Conservation (phyloP, 2,113 vertebrate genomes). For the Psilopsiagon aymara region DNA sequence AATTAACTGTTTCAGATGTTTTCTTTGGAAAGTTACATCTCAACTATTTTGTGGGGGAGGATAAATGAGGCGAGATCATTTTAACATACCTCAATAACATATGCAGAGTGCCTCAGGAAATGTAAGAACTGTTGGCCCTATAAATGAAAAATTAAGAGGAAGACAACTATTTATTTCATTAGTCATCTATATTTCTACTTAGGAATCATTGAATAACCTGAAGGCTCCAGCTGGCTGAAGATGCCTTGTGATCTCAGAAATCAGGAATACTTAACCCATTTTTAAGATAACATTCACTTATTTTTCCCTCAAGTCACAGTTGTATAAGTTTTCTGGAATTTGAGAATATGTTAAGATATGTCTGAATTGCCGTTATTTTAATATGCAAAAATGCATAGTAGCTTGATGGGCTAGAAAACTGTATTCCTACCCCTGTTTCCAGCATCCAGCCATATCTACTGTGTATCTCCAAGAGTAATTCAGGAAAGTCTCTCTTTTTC, state of each 20-base stretch:
- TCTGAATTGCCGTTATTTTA: neutral
- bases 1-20: conserved; percentile 65
- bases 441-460: neutral
- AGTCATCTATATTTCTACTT: conserved; percentile 49
- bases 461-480: neutral
- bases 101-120: conserved; percentile 52
- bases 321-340: conserved; percentile 22
- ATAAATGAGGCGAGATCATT: conserved; percentile 65
- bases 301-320: conserved; percentile 23
- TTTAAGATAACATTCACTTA: conserved; percentile 11
- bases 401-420: neutral
- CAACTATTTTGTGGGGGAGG: conserved; percentile 60
- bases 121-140: conserved; percentile 24
- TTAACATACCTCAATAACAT: conserved; percentile 63
- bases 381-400: neutral
- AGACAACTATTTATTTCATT: conserved; percentile 68
- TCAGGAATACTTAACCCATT: conserved; percentile 41
- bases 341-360: neutral
- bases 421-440: neutral
- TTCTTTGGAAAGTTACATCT: conserved; percentile 52
- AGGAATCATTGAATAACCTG: conserved; percentile 21
- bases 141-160: conserved; percentile 52
- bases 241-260: conserved; percentile 54
- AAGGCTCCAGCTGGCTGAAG: conserved; percentile 56
- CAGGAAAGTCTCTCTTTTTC: neutral